Evolutionary conservation across 2,113 vertebrate species (phyloP).

Genomic region (Phalacrocorax aristotelis): DNA sequence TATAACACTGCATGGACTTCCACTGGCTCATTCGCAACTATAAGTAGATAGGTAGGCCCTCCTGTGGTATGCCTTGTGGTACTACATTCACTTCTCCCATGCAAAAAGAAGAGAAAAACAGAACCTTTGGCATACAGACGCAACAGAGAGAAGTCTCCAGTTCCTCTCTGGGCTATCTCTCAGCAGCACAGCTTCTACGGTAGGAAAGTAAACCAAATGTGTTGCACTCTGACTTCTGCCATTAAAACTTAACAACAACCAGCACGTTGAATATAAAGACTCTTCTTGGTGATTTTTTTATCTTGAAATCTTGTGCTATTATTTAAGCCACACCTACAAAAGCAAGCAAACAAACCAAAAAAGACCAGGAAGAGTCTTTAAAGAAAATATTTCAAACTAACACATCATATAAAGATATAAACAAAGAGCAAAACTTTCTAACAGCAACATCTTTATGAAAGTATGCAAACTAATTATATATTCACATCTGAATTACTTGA

Average conservation of each 20-base stretch:
- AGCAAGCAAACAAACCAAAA: neutral
- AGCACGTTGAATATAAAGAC: neutral
- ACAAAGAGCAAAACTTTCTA: neutral
- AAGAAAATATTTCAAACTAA: neutral
- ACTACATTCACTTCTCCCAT: neutral
- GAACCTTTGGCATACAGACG: neutral
- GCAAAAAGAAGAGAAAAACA: neutral
- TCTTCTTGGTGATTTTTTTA: neutral
- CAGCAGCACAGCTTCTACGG: neutral
- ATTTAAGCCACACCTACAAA: neutral
- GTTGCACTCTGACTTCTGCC: neutral
- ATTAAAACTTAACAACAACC: neutral
- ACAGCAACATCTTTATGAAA: neutral
- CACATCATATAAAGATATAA: neutral
- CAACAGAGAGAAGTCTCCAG: neutral
- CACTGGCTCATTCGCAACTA: neutral
- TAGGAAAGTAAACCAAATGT: neutral
- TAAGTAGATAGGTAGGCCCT: neutral
- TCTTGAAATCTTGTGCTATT: neutral
- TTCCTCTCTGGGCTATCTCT: neutral
- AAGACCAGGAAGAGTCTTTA: neutral
- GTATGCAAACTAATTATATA: neutral
- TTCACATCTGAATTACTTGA: neutral
- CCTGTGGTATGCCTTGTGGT: neutral
- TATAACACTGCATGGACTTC: neutral